Conservation (phyloP, 35 echinoderm and acorn worm genomes). For the Patiria miniata region DNA sequence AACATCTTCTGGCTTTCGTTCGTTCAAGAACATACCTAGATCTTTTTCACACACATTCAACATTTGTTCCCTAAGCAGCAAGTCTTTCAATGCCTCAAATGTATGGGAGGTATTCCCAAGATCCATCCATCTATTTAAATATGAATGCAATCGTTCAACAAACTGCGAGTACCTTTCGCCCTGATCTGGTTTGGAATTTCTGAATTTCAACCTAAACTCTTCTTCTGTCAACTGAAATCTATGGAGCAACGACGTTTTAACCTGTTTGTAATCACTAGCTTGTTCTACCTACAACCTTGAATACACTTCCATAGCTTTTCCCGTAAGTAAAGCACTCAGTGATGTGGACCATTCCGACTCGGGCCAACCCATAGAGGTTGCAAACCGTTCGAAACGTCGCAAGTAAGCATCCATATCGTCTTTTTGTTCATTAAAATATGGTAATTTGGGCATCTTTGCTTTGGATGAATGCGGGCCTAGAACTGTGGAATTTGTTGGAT, state of each 20-base stretch:
- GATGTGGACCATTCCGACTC: slow-evolving; percentile 49
- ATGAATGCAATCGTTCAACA: slow-evolving; percentile 17
- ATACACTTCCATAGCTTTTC: slow-evolving; percentile 62
- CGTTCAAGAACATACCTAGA: slow-evolving; percentile 58
- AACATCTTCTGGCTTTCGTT: slow-evolving; percentile 34
- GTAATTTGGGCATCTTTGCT: slow-evolving; percentile 6
- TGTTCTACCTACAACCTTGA: slow-evolving; percentile 33
- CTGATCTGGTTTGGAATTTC: slow-evolving; percentile 18
- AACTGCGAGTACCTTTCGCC: slow-evolving; percentile 51
- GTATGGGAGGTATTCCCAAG: slow-evolving; percentile 11
- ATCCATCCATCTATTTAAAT: slow-evolving; percentile 46
- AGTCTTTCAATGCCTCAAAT: slow-evolving; percentile 48
- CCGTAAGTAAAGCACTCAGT: slow-evolving; percentile 55
- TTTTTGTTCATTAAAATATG: slow-evolving; percentile 46
- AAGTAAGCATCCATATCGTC: slow-evolving; percentile 86
- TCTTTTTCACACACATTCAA: slow-evolving; percentile 33
- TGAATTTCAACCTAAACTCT: slow-evolving; percentile 45
- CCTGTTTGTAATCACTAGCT: slow-evolving; percentile 57
- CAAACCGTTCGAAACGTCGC: slow-evolving; percentile 67
- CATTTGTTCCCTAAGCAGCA: slow-evolving; percentile 58
- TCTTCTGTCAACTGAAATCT: slow-evolving; percentile 51
- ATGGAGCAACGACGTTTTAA: slow-evolving; percentile 62
- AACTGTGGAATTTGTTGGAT: neutral
- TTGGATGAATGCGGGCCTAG: too few species aligned
- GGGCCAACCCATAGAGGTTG: slow-evolving; percentile 41